Percentiles rank a stretch among this genome's conserved stretches.
Conservation (phyloP, 1,140 invertebrate species). For the Leptinotarsa defecta region DNA sequence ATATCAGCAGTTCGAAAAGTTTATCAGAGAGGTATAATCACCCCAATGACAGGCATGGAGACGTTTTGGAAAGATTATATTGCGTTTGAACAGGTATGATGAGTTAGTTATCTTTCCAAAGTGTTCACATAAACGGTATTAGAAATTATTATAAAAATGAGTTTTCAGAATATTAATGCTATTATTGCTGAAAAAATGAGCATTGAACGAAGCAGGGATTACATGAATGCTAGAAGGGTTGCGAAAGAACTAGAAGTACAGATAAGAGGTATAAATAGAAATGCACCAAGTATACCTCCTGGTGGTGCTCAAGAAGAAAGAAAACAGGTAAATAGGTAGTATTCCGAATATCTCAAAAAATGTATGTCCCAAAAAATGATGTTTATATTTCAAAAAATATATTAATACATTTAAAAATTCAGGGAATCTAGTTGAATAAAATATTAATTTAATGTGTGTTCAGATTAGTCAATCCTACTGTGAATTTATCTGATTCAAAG, state of each 20-base stretch:
- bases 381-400: too few relatives aligned
- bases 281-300: constrained; percentile 92
- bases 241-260: constrained; percentile 95
- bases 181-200: constrained; percentile 82
- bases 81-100: constrained; percentile 77
- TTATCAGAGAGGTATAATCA: constrained; percentile 93
- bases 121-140: not conserved
- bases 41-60: constrained; percentile 98
- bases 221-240: constrained; percentile 97
- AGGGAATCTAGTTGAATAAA: too few relatives aligned
- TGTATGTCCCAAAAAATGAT: too few relatives aligned
- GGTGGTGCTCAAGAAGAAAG: constrained; percentile 88
- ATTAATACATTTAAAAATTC: too few relatives aligned
- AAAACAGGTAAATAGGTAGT: constrained; percentile 74
- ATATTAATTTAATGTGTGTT: too few relatives aligned
- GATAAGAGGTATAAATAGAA: constrained; percentile 92
- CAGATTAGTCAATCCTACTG: too few relatives aligned
- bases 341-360: too few relatives aligned
- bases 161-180: constrained; percentile 78
- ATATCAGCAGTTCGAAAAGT: constrained; percentile 96
- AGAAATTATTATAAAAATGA: not conserved
- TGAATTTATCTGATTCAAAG: too few relatives aligned
- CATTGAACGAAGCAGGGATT: constrained; percentile 78
- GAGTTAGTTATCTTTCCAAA: not conserved
- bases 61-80: constrained; percentile 99